Evolutionary conservation across 2,888 invertebrate species (phyloP).

Genomic region (Cantharis rufa): DNA sequence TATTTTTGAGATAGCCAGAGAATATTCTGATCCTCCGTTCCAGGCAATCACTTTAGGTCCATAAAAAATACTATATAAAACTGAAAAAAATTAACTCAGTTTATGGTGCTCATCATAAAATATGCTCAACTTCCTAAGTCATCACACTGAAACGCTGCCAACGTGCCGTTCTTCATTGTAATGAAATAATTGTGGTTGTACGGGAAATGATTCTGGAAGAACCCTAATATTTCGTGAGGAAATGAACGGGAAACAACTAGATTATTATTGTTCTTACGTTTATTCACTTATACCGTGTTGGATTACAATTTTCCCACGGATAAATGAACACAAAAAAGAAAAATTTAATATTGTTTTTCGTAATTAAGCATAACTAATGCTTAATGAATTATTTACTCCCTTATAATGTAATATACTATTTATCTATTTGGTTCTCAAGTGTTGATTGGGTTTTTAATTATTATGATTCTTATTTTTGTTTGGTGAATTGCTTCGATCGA

Average conservation of each 20-base stretch:
- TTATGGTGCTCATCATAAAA: background rate
- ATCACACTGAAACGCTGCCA: background rate
- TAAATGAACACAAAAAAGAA: too few relatives aligned
- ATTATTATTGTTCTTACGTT: background rate
- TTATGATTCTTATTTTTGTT: too few relatives aligned
- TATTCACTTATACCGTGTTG: background rate
- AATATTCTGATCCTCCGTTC: too few relatives aligned
- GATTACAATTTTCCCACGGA: background rate
- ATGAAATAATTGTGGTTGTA: background rate
- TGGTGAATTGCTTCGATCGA: too few relatives aligned
- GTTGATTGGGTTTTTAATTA: too few relatives aligned
- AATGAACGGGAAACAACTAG: background rate
- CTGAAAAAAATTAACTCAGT: background rate
- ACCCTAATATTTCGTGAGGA: background rate
- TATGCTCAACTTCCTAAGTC: background rate
- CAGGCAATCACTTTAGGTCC: background rate
- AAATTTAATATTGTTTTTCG: too few relatives aligned
- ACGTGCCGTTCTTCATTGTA: background rate
- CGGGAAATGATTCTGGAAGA: background rate
- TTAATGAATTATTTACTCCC: too few relatives aligned
- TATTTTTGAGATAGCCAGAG: too few relatives aligned
- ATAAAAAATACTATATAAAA: background rate
- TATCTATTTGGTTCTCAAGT: too few relatives aligned
- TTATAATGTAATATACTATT: too few relatives aligned
- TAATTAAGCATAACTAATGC: too few relatives aligned